phyloP scores from a whole-genome alignment of 1,140 invertebrate species.

The Drosophila elegans region DNA sequence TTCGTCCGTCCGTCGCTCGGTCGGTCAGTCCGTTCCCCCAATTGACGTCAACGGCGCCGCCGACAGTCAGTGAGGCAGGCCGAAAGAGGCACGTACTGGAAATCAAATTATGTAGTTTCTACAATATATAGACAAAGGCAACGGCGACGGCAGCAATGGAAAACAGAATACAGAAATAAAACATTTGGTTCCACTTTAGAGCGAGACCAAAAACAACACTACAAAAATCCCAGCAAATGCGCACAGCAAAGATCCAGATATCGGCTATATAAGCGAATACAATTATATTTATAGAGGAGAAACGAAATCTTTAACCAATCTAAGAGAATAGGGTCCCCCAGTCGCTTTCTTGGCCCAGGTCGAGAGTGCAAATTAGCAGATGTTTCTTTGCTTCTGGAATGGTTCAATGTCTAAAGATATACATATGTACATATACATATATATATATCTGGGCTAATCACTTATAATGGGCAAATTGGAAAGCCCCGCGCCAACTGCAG shows the following conservation, averaged over 20 bases:
- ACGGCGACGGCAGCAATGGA: slow-evolving; percentile 20
- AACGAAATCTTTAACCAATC: slow-evolving; percentile 9
- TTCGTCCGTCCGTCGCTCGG: slow-evolving; percentile 15
- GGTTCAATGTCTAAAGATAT: slow-evolving; percentile 12
- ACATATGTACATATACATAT: neutral
- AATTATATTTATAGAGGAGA: slow-evolving; percentile 23
- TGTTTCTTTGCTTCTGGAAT: slow-evolving; percentile 35
- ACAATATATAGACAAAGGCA: slow-evolving; percentile 41
- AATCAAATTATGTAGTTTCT: slow-evolving; percentile 67
- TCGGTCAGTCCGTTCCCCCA: slow-evolving; percentile 25
- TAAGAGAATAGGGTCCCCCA: slow-evolving; percentile 7
- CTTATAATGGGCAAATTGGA: slow-evolving; percentile 25
- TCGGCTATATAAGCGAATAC: slow-evolving; percentile 15
- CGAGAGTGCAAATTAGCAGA: slow-evolving; percentile 70
- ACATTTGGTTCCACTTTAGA: slow-evolving; percentile 50
- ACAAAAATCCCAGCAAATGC: slow-evolving; percentile 17
- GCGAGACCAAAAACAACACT: slow-evolving; percentile 17
- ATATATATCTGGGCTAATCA: slow-evolving; percentile 16
- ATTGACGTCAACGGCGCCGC: slow-evolving; percentile 74
- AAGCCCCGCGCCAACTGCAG: slow-evolving; percentile 30
- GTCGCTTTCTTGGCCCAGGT: slow-evolving; percentile 48
- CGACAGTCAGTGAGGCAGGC: slow-evolving; percentile 59
- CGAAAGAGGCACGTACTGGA: slow-evolving; percentile 70
- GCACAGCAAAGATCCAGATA: slow-evolving; percentile 33
- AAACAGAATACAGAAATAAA: slow-evolving; percentile 44